phyloP scores from a whole-genome alignment of 2,113 vertebrate species.

The Oostethus manadensis region DNA sequence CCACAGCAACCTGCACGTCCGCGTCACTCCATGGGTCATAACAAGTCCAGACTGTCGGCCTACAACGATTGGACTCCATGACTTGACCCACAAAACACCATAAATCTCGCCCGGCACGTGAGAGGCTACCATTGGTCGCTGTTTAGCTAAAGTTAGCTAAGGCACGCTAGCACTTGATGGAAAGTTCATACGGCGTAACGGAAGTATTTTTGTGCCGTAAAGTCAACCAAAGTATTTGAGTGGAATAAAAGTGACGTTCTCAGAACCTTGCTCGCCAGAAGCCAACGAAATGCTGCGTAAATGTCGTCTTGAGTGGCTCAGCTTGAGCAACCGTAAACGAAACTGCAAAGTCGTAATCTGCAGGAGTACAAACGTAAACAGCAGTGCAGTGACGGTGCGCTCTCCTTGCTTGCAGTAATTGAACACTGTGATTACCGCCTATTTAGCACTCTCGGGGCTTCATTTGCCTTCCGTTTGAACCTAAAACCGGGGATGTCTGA shows the following conservation, averaged over 20 bases:
- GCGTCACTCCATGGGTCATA: background rate
- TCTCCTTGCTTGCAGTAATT: too few species aligned
- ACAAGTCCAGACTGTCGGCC: background rate
- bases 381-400: too few species aligned
- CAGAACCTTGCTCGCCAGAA: too few species aligned
- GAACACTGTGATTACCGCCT: too few species aligned
- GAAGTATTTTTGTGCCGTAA: background rate
- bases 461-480: too few species aligned
- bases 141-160: constrained; percentile 17
- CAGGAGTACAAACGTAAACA: too few species aligned
- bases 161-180: constrained; percentile 17
- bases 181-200: background rate
- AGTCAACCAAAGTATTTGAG: background rate
- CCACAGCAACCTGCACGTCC: background rate
- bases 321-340: too few species aligned
- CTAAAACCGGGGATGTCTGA: too few species aligned
- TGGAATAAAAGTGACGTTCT: background rate
- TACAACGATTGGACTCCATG: constrained; percentile 29
- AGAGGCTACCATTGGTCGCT: background rate
- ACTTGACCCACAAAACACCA: constrained; percentile 7
- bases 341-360: too few species aligned
- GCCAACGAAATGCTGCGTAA: too few species aligned
- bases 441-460: too few species aligned
- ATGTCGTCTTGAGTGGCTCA: too few species aligned
- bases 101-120: constrained; percentile 16